Conservation (phyloP, 2,797 vertebrate species). For the Sebastes aleutianus region DNA sequence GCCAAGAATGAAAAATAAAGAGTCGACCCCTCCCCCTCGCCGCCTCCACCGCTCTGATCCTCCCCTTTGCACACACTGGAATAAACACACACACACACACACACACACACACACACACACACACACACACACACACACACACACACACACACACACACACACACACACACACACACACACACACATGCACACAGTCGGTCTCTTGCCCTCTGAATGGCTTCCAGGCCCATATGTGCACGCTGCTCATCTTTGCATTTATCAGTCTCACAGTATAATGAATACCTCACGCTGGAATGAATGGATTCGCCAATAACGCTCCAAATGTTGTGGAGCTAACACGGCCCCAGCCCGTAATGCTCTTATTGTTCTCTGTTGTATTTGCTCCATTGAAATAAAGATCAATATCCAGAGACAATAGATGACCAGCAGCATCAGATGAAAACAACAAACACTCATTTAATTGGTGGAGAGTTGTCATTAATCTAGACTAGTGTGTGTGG, state of each 20-base stretch:
- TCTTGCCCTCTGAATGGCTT: constrained; percentile 47
- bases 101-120: too few relatives aligned
- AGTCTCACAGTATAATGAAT: constrained; percentile 64
- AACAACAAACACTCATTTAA: constrained; percentile 70
- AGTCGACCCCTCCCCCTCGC: constrained; percentile 9
- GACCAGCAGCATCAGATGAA: constrained; percentile 69
- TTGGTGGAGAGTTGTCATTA: constrained; percentile 72
- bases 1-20: constrained; percentile 76
- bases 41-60: constrained; percentile 3
- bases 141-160: constrained; percentile 30
- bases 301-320: constrained; percentile 59
- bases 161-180: constrained; percentile 26
- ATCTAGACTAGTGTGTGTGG: constrained; percentile 42
- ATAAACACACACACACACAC: constrained; percentile 31
- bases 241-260: constrained; percentile 69
- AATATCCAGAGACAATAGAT: constrained; percentile 73
- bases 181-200: constrained; percentile 2
- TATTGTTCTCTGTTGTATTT: constrained; percentile 65
- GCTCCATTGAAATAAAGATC: constrained; percentile 72
- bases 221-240: constrained; percentile 45
- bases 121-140: constrained; percentile 34
- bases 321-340: constrained; percentile 59
- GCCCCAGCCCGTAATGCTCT: constrained; percentile 44
- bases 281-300: constrained; percentile 58
- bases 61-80: constrained; percentile 34